Evolutionary conservation across 2,888 invertebrate species (phyloP).

Genomic region (Leucophora obtusa): DNA sequence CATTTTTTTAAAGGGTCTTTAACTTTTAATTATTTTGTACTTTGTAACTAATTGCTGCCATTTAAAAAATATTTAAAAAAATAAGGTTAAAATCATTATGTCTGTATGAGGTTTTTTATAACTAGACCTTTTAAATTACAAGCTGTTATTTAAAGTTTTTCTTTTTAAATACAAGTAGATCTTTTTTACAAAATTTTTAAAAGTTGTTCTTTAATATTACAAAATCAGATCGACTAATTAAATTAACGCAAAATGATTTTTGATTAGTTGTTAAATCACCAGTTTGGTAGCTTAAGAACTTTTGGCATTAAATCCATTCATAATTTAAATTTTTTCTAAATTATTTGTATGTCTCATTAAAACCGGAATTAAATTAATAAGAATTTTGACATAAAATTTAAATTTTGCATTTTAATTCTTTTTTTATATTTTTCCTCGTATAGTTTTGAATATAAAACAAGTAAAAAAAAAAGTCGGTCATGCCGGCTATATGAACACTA

Average conservation of each 20-base stretch:
- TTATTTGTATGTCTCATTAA: not conserved
- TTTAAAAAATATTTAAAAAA: not conserved
- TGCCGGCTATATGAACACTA: too few relatives aligned
- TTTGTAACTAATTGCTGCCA: not conserved
- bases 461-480: too few relatives aligned
- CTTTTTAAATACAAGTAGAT: not conserved
- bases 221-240: not conserved
- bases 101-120: not conserved
- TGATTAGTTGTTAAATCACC: not conserved
- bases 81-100: not conserved
- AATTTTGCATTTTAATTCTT: not conserved
- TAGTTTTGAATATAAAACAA: not conserved
- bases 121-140: not conserved
- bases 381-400: not conserved
- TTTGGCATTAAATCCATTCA: not conserved
- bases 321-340: not conserved
- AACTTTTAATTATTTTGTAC: not conserved
- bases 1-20: not conserved
- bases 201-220: slow-evolving; percentile 20
- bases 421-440: not conserved
- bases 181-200: not conserved
- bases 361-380: slow-evolving; percentile 16
- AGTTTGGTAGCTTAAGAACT: slow-evolving; percentile 2
- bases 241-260: not conserved
- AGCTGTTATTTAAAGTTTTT: not conserved